A percentile compares a stretch with the other conserved stretches of the same genome.
Evolutionary conservation across 2,888 invertebrate species (phyloP).

Genomic region (Hirtodrosophila cameraria): DNA sequence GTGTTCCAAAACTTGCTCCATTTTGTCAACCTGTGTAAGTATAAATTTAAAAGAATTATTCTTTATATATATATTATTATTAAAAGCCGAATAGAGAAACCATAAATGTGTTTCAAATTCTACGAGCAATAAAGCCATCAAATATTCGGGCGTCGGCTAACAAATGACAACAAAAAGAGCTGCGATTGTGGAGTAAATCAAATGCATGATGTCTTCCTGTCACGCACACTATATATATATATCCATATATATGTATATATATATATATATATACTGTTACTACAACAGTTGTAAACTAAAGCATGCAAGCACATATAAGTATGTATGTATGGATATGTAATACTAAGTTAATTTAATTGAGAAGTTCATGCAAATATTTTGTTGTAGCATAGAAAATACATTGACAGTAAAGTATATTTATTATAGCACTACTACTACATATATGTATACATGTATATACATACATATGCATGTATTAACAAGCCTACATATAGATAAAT

Average conservation of each 20-base stretch:
- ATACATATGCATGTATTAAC: too few relatives aligned
- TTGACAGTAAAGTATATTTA: constrained; percentile 2
- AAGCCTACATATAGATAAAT: too few relatives aligned
- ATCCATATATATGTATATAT: background rate
- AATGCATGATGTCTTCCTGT: constrained; percentile 22
- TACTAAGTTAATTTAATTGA: constrained; percentile 18
- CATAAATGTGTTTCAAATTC: constrained; percentile 13
- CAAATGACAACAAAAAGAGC: constrained; percentile 23
- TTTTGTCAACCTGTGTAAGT: background rate
- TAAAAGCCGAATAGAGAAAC: background rate
- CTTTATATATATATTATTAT: background rate
- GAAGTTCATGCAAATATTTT: constrained; percentile 48
- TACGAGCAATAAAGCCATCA: background rate
- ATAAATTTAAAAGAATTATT: background rate
- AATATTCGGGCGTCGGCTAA: constrained; percentile 44
- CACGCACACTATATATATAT: constrained; percentile 26
- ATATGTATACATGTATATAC: too few relatives aligned
- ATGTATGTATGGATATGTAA: constrained; percentile 5
- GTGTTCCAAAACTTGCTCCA: background rate
- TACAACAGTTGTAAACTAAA: constrained; percentile 4
- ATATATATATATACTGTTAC: background rate
- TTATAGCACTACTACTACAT: background rate
- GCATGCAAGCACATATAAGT: background rate
- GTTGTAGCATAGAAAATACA: constrained; percentile 9
- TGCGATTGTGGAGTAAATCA: constrained; percentile 7